phyloP scores from a whole-genome alignment of 2,113 vertebrate species.

The Pygoscelis antarcticus region DNA sequence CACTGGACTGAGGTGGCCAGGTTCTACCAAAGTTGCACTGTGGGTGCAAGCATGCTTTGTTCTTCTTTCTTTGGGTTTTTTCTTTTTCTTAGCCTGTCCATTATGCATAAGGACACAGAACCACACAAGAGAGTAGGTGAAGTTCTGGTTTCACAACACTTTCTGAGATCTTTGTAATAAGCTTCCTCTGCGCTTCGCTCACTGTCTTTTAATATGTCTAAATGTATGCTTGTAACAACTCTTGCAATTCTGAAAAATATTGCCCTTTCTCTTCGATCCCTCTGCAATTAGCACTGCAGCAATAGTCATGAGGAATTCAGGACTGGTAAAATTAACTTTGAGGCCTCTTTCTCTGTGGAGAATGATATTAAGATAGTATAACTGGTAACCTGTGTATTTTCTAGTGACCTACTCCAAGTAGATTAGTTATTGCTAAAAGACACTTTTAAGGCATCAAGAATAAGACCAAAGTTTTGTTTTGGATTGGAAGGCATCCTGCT shows the following conservation, averaged over 20 bases:
- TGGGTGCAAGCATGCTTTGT: background rate
- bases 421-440: background rate
- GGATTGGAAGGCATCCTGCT: background rate
- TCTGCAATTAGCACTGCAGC: background rate
- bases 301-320: background rate
- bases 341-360: background rate
- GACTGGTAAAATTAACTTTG: background rate
- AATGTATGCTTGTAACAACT: background rate
- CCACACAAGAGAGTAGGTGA: background rate
- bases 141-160: background rate
- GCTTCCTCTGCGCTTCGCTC: background rate
- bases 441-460: background rate
- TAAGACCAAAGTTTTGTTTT: background rate
- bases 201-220: background rate
- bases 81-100: background rate
- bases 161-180: background rate
- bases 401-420: background rate
- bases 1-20: rapidly evolving
- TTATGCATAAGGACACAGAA: background rate
- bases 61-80: background rate
- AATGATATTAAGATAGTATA: background rate
- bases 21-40: background rate
- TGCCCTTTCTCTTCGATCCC: background rate
- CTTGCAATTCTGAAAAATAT: background rate
- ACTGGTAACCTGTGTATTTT: background rate